Evolutionary conservation across 2,888 invertebrate species (phyloP).

Genomic region (Tipula lateralis): DNA sequence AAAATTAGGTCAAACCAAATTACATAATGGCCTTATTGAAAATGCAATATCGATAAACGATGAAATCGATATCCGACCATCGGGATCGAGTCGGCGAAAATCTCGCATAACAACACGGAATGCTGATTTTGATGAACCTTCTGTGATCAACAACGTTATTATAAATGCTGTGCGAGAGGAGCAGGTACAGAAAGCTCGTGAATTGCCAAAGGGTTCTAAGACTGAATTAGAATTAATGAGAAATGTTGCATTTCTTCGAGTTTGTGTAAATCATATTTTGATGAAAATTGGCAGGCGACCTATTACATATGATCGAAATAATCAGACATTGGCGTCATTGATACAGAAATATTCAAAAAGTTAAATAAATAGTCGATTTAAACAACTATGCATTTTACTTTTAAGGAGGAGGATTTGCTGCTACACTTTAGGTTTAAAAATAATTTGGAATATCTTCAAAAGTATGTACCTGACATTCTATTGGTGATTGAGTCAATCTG

Average conservation of each 20-base stretch:
- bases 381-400: no score
- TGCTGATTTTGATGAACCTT: not conserved
- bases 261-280: not conserved
- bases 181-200: not conserved
- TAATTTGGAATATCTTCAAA: no score
- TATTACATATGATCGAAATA: not conserved
- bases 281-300: not conserved
- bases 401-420: no score
- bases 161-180: not conserved
- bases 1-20: not conserved
- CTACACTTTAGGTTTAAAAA: no score
- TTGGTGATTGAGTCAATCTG: no score
- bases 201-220: not conserved
- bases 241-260: not conserved
- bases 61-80: not conserved
- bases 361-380: not conserved
- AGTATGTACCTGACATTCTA: no score
- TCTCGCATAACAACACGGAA: not conserved
- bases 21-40: not conserved
- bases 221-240: not conserved
- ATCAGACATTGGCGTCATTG: not conserved
- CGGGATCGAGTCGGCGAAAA: not conserved
- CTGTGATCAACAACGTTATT: not conserved
- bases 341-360: conserved; percentile 26
- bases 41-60: not conserved